Conservation (phyloP, 2,888 invertebrate species). For the Congeria kusceri region DNA sequence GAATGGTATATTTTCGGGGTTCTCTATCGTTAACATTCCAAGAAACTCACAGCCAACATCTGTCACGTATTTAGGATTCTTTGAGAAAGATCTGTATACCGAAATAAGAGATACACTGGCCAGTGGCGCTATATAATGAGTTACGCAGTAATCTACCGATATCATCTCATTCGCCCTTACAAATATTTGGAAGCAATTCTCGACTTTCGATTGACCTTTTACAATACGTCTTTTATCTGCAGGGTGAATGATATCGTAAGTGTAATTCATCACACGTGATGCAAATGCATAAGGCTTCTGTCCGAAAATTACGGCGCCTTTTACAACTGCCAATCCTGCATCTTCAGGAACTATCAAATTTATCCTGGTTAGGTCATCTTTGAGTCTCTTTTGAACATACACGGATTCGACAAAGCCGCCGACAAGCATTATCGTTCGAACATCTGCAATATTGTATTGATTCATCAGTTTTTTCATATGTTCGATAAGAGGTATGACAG, state of each 20-base stretch:
- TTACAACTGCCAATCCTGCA: not conserved
- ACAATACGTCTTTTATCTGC: not conserved
- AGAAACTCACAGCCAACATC: not conserved
- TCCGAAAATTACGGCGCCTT: constrained; percentile 5
- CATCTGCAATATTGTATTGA: not conserved
- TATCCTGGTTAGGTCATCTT: not conserved
- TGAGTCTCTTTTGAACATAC: not conserved
- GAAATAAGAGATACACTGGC: not conserved
- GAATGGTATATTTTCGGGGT: not conserved
- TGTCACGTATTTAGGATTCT: not conserved
- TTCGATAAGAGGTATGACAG: not conserved
- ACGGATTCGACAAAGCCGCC: not conserved
- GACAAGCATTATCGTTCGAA: not conserved
- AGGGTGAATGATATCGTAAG: not conserved
- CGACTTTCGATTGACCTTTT: not conserved
- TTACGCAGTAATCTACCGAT: not conserved
- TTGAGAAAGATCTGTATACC: not conserved
- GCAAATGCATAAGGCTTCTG: not conserved
- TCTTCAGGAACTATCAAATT: not conserved
- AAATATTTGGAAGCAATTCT: not conserved
- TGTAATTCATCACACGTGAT: not conserved
- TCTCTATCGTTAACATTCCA: not conserved
- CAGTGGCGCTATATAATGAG: not conserved
- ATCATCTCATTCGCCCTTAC: not conserved
- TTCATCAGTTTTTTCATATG: not conserved